Evolutionary conservation across 1,140 invertebrate species (phyloP).

Genomic region (Penaeus indicus): DNA sequence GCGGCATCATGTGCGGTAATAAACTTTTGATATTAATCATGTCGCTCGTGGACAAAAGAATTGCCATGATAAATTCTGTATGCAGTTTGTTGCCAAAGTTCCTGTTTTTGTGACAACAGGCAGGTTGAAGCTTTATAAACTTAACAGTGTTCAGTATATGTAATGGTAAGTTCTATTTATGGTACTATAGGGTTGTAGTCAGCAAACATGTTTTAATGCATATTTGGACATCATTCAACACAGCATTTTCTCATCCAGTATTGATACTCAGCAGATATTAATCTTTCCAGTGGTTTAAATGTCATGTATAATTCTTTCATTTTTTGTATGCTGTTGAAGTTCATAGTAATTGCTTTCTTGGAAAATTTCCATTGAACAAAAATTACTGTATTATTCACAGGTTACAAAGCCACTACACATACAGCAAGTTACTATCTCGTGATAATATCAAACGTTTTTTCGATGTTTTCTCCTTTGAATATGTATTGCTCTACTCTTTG

Average conservation of each 20-base stretch:
- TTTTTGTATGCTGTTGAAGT: conserved; percentile 1
- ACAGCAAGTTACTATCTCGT: too few relatives aligned
- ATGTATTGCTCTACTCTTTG: too few relatives aligned
- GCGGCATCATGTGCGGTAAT: conserved; percentile 36
- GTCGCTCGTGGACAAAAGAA: conserved; percentile 2
- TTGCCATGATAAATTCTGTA: conserved; percentile 13
- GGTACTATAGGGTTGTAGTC: conserved; percentile 46
- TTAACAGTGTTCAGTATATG: conserved; percentile 51
- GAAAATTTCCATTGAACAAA: neutral
- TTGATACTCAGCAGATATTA: conserved; percentile 17
- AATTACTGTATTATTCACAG: neutral
- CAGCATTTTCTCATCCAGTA: conserved; percentile 33
- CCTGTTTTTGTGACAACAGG: conserved; percentile 53
- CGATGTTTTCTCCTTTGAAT: too few relatives aligned
- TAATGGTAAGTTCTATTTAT: conserved; percentile 56
- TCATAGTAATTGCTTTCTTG: neutral
- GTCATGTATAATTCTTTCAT: neutral
- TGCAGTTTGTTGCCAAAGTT: conserved; percentile 62
- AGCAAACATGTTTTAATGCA: neutral
- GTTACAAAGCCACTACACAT: too few relatives aligned
- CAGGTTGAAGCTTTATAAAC: conserved; percentile 57
- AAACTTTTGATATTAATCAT: conserved; percentile 31
- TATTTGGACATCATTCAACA: neutral
- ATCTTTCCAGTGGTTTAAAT: conserved; percentile 18
- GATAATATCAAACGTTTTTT: too few relatives aligned